These are phyloP conservation scores for Ctenoplectra terminalis DNA, from an alignment of 1,140 invertebrate genomes.

Conservation along the genomic window DNA sequence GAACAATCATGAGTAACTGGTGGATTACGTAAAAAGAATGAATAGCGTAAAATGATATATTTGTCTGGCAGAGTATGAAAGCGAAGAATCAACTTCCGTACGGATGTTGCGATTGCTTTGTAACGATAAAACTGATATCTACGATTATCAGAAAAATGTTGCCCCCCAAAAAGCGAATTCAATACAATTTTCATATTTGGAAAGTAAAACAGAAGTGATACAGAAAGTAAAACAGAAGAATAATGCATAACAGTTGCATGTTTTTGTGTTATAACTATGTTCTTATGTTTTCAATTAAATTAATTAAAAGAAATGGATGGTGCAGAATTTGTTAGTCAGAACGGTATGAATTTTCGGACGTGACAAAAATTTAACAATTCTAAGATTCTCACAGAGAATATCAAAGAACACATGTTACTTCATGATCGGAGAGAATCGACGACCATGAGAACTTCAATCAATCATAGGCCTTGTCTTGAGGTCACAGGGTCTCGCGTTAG, in stretches of 20 bases:
- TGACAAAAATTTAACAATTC: no score
- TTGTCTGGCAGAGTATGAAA: neutral
- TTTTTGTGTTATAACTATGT: no score
- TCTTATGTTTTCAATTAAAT: no score
- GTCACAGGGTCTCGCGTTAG: constrained; percentile 27
- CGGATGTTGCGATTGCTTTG: neutral
- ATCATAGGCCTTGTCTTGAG: neutral
- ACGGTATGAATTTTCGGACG: no score
- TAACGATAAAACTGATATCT: neutral
- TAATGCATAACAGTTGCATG: no score
- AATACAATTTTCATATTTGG: neutral
- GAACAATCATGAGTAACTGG: neutral
- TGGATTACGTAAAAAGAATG: constrained; percentile 58
- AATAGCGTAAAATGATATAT: constrained; percentile 26
- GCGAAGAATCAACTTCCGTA: neutral
- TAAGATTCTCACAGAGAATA: no score
- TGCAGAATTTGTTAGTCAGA: no score
- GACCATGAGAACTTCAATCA: constrained; percentile 35
- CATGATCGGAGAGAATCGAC: neutral
- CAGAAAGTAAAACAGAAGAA: no score
- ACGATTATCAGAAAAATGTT: no score
- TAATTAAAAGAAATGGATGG: neutral
- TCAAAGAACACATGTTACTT: neutral
- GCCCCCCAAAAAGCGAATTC: neutral
- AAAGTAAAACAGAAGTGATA: no score